A percentile compares a stretch with the other conserved stretches of the same genome.
These are phyloP conservation scores for Tachysurus vachellii DNA, from an alignment of 2,113 vertebrate genomes.

Conservation along the genomic window DNA sequence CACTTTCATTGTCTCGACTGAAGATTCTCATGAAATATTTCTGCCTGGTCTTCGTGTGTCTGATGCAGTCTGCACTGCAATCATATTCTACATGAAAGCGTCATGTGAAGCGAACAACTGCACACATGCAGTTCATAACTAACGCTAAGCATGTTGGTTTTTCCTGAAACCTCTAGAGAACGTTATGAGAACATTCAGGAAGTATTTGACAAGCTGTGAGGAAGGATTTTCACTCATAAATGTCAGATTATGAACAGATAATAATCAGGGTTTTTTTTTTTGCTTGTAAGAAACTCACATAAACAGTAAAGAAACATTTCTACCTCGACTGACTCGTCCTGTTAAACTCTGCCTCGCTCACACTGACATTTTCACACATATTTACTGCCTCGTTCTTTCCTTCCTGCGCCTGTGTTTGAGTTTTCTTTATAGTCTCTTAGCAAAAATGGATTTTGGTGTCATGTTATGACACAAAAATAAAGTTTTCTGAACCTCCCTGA, in stretches of 20 bases:
- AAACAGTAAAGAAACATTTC: background rate
- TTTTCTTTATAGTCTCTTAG: background rate
- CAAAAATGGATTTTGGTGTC: background rate
- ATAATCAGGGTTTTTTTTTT: no score
- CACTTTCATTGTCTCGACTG: background rate
- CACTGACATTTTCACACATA: background rate
- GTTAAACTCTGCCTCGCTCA: background rate
- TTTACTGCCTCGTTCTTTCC: background rate
- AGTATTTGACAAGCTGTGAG: no score
- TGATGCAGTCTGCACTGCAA: no score
- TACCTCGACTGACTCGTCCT: background rate
- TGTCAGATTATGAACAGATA: no score
- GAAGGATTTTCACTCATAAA: no score
- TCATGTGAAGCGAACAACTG: background rate
- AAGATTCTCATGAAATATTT: background rate
- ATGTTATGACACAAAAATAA: background rate
- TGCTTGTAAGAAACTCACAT: no score
- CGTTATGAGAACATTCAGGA: background rate
- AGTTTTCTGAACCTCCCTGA: background rate
- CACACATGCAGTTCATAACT: background rate
- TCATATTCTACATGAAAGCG: background rate
- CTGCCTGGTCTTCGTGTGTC: no score
- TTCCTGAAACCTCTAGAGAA: background rate
- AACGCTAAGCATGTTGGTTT: background rate
- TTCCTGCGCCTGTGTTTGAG: background rate